Evolutionary conservation across 1,140 invertebrate genomes (phyloP).

Genomic region (Temnothorax nylanderi): DNA sequence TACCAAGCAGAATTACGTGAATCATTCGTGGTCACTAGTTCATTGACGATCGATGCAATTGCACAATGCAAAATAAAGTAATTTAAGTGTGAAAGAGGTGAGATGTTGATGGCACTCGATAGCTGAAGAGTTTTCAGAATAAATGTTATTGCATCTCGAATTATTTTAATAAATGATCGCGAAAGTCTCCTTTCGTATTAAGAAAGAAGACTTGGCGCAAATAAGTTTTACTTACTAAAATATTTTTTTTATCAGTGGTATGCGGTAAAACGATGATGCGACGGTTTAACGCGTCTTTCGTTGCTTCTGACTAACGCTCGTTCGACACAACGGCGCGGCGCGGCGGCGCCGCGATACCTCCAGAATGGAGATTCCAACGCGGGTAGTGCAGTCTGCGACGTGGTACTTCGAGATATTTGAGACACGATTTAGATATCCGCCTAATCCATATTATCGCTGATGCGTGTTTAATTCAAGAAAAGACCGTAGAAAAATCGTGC

Average conservation of each 20-base stretch:
- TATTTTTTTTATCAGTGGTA: constrained; percentile 9
- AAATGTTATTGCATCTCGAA: constrained; percentile 24
- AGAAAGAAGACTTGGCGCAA: neutral
- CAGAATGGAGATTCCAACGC: constrained; percentile 24
- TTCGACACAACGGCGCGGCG: neutral
- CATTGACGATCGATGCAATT: constrained; percentile 39
- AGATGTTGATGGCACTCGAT: neutral
- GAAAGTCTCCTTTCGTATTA: neutral
- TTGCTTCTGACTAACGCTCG: neutral
- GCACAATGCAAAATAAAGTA: constrained; percentile 52
- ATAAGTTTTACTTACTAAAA: neutral
- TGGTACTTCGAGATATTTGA: neutral
- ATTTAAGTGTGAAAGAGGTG: constrained; percentile 23
- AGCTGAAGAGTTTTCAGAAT: constrained; percentile 19
- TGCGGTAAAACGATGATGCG: neutral
- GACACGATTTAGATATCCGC: neutral
- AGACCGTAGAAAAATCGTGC: constrained; percentile 2
- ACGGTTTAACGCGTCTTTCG: neutral
- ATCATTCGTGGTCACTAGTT: constrained; percentile 41
- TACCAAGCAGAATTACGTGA: constrained; percentile 21
- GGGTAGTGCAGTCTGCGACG: neutral
- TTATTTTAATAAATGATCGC: constrained; percentile 6
- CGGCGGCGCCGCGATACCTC: constrained; percentile 7
- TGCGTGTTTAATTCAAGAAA: neutral
- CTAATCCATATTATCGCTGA: neutral